Conservation (phyloP, 92 coral and sea anemone genomes). For the Scolanthus callimorphus region DNA sequence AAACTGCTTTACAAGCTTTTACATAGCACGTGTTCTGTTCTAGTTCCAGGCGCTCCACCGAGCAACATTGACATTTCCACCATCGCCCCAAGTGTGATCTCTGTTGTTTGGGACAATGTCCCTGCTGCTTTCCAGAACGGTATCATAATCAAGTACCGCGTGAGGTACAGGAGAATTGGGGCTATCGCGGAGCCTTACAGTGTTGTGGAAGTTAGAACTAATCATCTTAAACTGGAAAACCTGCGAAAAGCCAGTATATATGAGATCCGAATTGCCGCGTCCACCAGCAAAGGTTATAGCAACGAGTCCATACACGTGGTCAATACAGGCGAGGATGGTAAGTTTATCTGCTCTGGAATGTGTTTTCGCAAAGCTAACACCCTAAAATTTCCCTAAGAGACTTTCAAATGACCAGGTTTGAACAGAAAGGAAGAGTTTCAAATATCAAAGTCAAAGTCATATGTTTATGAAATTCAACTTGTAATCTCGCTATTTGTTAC, state of each 20-base stretch:
- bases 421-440: too few species aligned
- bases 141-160: constrained; percentile 37
- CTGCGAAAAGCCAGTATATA: constrained; percentile 40
- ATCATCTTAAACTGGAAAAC: constrained; percentile 6
- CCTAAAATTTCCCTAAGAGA: too few species aligned
- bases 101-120: constrained; percentile 48
- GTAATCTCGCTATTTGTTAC: too few species aligned
- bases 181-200: constrained; percentile 13
- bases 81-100: constrained; percentile 30
- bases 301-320: constrained; percentile 5
- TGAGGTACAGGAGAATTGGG: constrained; percentile 26
- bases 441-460: too few species aligned
- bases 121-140: constrained; percentile 51
- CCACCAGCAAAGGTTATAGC: constrained; percentile 59
- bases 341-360: too few species aligned
- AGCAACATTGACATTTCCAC: constrained; percentile 10
- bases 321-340: constrained; percentile 73
- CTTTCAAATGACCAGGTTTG: too few species aligned
- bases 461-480: too few species aligned
- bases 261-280: constrained; percentile 38
- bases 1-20: too few species aligned
- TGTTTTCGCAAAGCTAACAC: too few species aligned
- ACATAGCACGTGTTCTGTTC: neutral
- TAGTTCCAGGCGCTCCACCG: constrained; percentile 66
- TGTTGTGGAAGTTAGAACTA: neutral